Conservation (phyloP, 2,888 invertebrate species). For the Hyposoter didymator region DNA sequence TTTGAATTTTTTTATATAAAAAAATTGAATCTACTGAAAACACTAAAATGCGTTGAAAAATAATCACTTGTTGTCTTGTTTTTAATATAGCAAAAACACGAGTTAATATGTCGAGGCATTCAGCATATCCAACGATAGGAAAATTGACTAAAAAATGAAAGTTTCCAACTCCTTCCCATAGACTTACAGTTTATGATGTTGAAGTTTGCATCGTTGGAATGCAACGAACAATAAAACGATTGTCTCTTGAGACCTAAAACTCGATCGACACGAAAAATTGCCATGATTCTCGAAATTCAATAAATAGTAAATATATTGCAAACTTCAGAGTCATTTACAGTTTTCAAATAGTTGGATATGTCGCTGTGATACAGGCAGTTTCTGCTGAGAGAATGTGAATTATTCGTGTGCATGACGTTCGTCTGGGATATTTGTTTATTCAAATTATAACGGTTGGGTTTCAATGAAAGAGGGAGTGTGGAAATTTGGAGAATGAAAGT, state of each 20-base stretch:
- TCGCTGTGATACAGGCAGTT: neutral
- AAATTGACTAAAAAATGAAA: neutral
- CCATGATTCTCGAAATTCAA: too few relatives aligned
- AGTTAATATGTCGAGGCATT: neutral
- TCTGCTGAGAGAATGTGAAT: neutral
- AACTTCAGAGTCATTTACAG: too few relatives aligned
- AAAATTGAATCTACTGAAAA: too few relatives aligned
- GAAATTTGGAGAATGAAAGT: slow-evolving; percentile 44
- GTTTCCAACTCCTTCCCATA: neutral
- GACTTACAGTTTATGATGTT: too few relatives aligned
- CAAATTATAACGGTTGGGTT: slow-evolving; percentile 11
- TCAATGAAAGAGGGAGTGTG: slow-evolving; percentile 42
- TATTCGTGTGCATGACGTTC: slow-evolving; percentile 25
- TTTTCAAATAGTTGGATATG: neutral
- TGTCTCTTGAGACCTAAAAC: too few relatives aligned
- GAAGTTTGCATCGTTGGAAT: too few relatives aligned
- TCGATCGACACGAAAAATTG: too few relatives aligned
- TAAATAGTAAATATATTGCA: too few relatives aligned
- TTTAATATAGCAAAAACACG: neutral
- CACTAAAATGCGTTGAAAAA: neutral
- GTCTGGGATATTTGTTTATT: slow-evolving; percentile 22
- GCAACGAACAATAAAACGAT: too few relatives aligned
- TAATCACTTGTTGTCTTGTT: neutral
- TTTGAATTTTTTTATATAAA: neutral
- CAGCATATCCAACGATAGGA: neutral